Conservation (phyloP, 2,888 invertebrate species). For the Stenoptilia bipunctidactyla region DNA sequence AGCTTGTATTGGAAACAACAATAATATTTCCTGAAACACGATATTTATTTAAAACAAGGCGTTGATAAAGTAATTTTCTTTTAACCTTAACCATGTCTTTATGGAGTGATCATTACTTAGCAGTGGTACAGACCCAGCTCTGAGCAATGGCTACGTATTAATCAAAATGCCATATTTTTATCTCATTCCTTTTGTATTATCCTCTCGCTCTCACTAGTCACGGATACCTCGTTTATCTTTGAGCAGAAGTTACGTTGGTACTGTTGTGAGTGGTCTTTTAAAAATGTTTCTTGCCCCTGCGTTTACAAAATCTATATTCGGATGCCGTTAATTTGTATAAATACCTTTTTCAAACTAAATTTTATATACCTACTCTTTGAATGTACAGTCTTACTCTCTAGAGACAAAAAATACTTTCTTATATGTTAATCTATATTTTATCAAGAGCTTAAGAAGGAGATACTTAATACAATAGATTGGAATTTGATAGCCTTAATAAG, state of each 20-base stretch:
- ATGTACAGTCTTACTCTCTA: constrained; percentile 66
- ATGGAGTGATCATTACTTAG: constrained; percentile 72
- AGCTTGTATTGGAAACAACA: constrained; percentile 67
- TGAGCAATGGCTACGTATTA: constrained; percentile 69
- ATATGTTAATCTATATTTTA: constrained; percentile 66
- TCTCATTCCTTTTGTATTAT: constrained; percentile 46
- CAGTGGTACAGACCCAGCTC: constrained; percentile 68
- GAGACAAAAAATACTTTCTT: constrained; percentile 67
- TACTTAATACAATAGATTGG: constrained; percentile 50
- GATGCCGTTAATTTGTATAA: background rate
- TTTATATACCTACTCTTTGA: constrained; percentile 16
- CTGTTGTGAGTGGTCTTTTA: constrained; percentile 9
- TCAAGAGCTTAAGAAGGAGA: constrained; percentile 55
- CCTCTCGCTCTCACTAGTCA: constrained; percentile 53
- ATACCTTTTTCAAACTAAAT: constrained; percentile 10
- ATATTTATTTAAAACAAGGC: constrained; percentile 72
- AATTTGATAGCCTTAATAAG: too few species aligned
- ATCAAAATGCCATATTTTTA: constrained; percentile 67
- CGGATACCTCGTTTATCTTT: constrained; percentile 55
- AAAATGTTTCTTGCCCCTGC: constrained; percentile 22
- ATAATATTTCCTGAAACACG: constrained; percentile 71
- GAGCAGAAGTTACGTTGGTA: constrained; percentile 25
- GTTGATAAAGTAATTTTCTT: constrained; percentile 73
- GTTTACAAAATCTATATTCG: constrained; percentile 8
- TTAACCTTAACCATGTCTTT: constrained; percentile 72